These are phyloP conservation scores for Drosophila tropicalis DNA, from an alignment of 1,140 invertebrate species.

Conservation along the genomic window DNA sequence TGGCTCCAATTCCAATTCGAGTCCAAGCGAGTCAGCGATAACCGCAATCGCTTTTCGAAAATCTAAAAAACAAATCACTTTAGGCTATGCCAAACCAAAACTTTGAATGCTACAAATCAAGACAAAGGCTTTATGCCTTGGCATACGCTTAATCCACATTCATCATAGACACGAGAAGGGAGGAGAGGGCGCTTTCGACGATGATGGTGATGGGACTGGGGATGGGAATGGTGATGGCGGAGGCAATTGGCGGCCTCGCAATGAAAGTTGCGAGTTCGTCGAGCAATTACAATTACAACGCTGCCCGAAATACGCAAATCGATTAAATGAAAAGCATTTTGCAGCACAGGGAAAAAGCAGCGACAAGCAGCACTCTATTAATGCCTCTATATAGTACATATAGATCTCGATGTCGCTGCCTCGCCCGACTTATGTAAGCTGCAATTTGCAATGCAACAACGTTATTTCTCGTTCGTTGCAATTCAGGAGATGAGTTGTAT, in stretches of 20 bases:
- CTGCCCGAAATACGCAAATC: slow-evolving; percentile 79
- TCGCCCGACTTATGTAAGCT: slow-evolving; percentile 51
- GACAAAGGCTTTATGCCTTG: slow-evolving; percentile 58
- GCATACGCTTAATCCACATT: slow-evolving; percentile 80
- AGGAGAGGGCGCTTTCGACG: background rate
- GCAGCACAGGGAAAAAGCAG: slow-evolving; percentile 7
- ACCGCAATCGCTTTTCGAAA: slow-evolving; percentile 64
- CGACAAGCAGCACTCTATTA: background rate
- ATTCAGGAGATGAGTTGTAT: slow-evolving; percentile 76
- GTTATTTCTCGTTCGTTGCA: slow-evolving; percentile 33
- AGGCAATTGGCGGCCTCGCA: slow-evolving; percentile 38
- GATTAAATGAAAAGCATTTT: slow-evolving; percentile 65
- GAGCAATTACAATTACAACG: slow-evolving; percentile 57
- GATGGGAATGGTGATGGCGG: background rate
- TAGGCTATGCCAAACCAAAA: slow-evolving; percentile 56
- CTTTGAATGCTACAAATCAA: slow-evolving; percentile 35
- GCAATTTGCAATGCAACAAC: slow-evolving; percentile 57
- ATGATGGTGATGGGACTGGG: background rate
- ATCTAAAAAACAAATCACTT: slow-evolving; percentile 81
- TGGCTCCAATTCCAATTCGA: slow-evolving; percentile 44
- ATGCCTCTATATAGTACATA: background rate
- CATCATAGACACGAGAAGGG: slow-evolving; percentile 23
- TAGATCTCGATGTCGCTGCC: slow-evolving; percentile 23
- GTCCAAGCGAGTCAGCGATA: slow-evolving; percentile 48
- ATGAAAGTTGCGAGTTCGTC: slow-evolving; percentile 65